Conservation (phyloP, 2,888 invertebrate species). For the Pomacea canaliculata region DNA sequence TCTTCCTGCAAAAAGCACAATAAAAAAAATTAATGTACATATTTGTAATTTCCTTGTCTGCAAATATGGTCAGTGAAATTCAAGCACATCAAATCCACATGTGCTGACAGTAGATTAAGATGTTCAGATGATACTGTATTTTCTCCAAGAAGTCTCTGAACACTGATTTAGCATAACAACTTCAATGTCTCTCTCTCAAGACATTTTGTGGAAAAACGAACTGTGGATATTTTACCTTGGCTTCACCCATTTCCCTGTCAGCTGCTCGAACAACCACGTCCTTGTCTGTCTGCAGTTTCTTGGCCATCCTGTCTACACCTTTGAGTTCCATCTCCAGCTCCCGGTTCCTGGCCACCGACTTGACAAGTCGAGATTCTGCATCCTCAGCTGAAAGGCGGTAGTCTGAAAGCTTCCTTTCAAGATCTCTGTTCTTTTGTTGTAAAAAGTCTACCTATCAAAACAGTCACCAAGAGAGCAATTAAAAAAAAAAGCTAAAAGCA, state of each 20-base stretch:
- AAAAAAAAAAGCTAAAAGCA: too few relatives aligned
- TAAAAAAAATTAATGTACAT: not conserved
- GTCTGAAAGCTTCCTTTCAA: constrained; percentile 62
- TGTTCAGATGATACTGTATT: too few relatives aligned
- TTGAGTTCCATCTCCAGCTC: constrained; percentile 60
- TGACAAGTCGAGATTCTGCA: constrained; percentile 42
- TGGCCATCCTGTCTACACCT: constrained; percentile 62
- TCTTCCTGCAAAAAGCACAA: constrained; percentile 46
- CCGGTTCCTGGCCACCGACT: constrained; percentile 45
- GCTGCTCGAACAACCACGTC: constrained; percentile 60
- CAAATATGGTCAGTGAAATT: too few relatives aligned
- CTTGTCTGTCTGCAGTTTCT: constrained; percentile 63
- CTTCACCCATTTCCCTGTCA: constrained; percentile 64
- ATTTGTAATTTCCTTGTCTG: too few relatives aligned
- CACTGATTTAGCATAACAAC: too few relatives aligned
- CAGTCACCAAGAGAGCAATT: too few relatives aligned
- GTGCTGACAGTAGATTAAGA: too few relatives aligned
- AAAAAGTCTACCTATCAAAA: constrained; percentile 64
- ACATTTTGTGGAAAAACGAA: not conserved
- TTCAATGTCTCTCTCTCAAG: too few relatives aligned
- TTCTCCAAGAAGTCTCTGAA: too few relatives aligned
- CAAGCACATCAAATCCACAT: too few relatives aligned
- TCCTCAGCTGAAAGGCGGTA: constrained; percentile 40
- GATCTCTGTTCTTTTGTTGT: constrained; percentile 67
- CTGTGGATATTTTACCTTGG: constrained; percentile 47